Conservation (phyloP, 2,797 vertebrate species). For the Gymnodraco acuticeps region DNA sequence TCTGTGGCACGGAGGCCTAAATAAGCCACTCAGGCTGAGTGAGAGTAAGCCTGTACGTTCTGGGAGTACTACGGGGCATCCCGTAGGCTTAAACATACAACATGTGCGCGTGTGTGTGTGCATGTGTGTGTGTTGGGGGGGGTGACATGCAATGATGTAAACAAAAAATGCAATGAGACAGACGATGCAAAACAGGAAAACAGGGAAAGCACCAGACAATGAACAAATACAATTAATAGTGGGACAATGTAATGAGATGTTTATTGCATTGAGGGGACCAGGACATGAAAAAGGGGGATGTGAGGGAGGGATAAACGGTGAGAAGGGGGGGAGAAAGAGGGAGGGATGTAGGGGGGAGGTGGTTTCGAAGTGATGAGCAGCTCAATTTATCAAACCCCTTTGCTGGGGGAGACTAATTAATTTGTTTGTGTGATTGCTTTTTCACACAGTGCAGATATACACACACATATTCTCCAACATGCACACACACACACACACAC, state of each 20-base stretch:
- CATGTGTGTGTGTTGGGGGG: background rate
- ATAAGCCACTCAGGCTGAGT: slow-evolving; percentile 38
- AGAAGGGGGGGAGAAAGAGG: slow-evolving; percentile 24
- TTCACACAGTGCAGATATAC: slow-evolving; percentile 45
- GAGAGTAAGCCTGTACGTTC: slow-evolving; percentile 17
- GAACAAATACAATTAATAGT: slow-evolving; percentile 80
- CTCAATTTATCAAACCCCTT: slow-evolving; percentile 85
- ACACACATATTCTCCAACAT: slow-evolving; percentile 16
- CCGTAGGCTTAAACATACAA: slow-evolving; percentile 12
- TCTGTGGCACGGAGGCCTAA: slow-evolving; percentile 41
- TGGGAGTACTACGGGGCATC: slow-evolving; percentile 23
- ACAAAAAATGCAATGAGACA: slow-evolving; percentile 52
- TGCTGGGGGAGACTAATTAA: slow-evolving; percentile 85
- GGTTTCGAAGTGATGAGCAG: slow-evolving; percentile 69
- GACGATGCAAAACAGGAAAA: slow-evolving; percentile 48
- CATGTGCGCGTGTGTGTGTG: background rate
- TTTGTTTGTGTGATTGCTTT: slow-evolving; percentile 89
- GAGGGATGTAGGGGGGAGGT: slow-evolving; percentile 24
- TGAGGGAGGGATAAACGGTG: slow-evolving; percentile 51
- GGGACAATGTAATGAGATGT: slow-evolving; percentile 80
- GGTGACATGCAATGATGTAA: slow-evolving; percentile 52
- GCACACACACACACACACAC: slow-evolving; percentile 4
- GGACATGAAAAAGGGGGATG: slow-evolving; percentile 49
- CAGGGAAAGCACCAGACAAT: slow-evolving; percentile 55
- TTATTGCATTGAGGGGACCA: slow-evolving; percentile 70